Evolutionary conservation across 2,113 vertebrate genomes (phyloP), one percentile per base, ranked within the genome.

Genomic region (Silurus meridionalis): DNA sequence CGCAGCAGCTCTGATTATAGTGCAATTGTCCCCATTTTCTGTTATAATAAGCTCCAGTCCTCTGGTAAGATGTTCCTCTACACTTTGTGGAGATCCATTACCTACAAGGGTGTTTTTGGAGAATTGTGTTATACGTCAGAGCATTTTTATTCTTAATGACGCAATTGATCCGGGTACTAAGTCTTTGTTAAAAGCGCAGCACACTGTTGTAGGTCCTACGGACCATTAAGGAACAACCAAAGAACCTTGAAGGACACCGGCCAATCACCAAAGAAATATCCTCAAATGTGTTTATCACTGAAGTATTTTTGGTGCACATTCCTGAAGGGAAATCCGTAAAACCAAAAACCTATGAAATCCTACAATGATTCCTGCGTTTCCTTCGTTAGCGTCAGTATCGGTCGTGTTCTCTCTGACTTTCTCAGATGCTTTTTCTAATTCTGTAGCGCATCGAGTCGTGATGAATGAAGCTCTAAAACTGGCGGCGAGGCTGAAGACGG

Each of bases 391-490:
- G 17, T 25, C 81, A 89, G 75, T 69, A 79, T 55, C 17, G 60
- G 84, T 25, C 14, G 8, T 74, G 61, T 82, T 82, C n/a, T 60
- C 52, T 66, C 46, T 89, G 88, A 87, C 60, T 86, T 81, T 88
- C 88, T 88, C 57, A 55, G 50, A 61, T 71, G 63, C 75, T 46
- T 87, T 87, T 89, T 91, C 82, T 88, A 86, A 69, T 89, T 86
- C 48, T 89, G 82, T 67, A 67, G 75, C 11, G 83, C 82, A 61
- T 87, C 25, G 83, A 87, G 61, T 46, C 3, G 72, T 95, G 93
- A 94, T 93, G 90, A 80, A 86, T 74, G 89, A 86, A 89, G 89
- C 83, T 91, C 92, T 93, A 93, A 91, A 91, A 90, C 92, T 13
- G 83, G 77, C 77, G 6, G 83, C 9, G 9, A 87, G 84, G 83